Evolutionary conservation across 1,140 invertebrate genomes (phyloP), one percentile per base, ranked within the genome.

Genomic region (Contarinia nasturtii): DNA sequence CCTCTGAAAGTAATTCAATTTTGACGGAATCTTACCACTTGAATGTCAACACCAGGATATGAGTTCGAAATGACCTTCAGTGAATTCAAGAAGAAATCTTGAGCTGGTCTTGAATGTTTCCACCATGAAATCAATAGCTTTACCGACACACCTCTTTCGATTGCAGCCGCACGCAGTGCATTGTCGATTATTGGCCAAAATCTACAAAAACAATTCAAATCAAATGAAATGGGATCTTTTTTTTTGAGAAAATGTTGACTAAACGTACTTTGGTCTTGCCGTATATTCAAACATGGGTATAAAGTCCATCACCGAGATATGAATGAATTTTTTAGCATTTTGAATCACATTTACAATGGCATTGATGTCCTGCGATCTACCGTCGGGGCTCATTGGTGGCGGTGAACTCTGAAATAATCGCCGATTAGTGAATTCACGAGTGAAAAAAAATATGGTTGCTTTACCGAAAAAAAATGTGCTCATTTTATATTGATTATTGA

Each of bases 281-380:
- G 71, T 69, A 46, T 59, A 89, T 34, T 88, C 69, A n/a, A 75
- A 79, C 12, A 81, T 63, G 0, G 92, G 92, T 51, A 80, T 78
- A 64, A 95, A 98, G 64, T 98, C 92, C 94, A 98, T 98, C 0
- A 98, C 93, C 36, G 93, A 76, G 46, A 98, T 82, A 58, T 94
- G 80, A 44, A 98, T 71, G 62, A 86, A 95, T 60, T 82, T 73
- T 50, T 87, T 73, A 0, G 94, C 92, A 22, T 73, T 70, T 18
- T 75, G 58, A 21, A 98, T 96, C 1, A 82, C 76, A 57, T 77
- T 64, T 0, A 92, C 54, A 48, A 98, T 84, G 2, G 87, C 84
- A 55, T 86, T 77, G 20, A 92, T 68, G 60, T 98, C 94, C 52
- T 78, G 67, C 1, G 86, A 84, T 45, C 94, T 70, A 1, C 87